Evolutionary conservation across 92 coral and sea anemone genomes (phyloP).

Genomic region (Desmophyllum pertusum): DNA sequence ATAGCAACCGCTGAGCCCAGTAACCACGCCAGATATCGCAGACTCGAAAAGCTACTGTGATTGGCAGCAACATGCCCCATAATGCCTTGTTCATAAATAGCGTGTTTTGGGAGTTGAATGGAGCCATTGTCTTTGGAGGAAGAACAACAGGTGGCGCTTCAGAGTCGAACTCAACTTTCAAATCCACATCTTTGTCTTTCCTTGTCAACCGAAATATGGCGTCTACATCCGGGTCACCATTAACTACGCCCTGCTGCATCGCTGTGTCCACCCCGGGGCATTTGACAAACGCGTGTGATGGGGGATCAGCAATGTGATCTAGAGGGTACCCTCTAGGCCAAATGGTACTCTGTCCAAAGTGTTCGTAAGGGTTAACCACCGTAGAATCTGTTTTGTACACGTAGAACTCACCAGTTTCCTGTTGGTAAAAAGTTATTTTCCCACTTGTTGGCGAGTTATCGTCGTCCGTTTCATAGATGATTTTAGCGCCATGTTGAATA

Average conservation of each 20-base stretch:
- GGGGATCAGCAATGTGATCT: slow-evolving; percentile 83
- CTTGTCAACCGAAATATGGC: slow-evolving; percentile 92
- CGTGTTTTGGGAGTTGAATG: slow-evolving; percentile 97
- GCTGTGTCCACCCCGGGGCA: slow-evolving; percentile 70
- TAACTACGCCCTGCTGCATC: slow-evolving; percentile 97
- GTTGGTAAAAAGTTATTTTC: slow-evolving; percentile 69
- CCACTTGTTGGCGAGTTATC: slow-evolving; percentile 71
- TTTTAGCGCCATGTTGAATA: slow-evolving; percentile 94
- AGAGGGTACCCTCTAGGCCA: slow-evolving; percentile 99
- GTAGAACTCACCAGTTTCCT: slow-evolving; percentile 67
- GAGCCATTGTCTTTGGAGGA: slow-evolving; percentile 88
- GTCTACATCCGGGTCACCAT: slow-evolving; percentile 99
- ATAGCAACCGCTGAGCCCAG: slow-evolving; percentile 92
- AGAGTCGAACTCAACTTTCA: slow-evolving; percentile 89
- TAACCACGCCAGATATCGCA: slow-evolving; percentile 99
- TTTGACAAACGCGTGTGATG: slow-evolving; percentile 76
- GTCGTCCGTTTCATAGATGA: slow-evolving; percentile 51
- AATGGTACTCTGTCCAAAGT: slow-evolving; percentile 95
- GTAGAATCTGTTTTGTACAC: slow-evolving; percentile 68
- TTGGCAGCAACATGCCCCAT: slow-evolving; percentile 88
- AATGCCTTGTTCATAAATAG: slow-evolving; percentile 77
- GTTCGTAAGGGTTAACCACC: slow-evolving; percentile 85
- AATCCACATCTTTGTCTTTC: slow-evolving; percentile 77
- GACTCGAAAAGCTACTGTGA: slow-evolving; percentile 86
- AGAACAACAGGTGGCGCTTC: slow-evolving; percentile 75